Percentiles rank a stretch among this genome's conserved stretches.
These are phyloP conservation scores for Oreochromis aureus DNA, from an alignment of 2,113 vertebrate species.

Conservation along the genomic window DNA sequence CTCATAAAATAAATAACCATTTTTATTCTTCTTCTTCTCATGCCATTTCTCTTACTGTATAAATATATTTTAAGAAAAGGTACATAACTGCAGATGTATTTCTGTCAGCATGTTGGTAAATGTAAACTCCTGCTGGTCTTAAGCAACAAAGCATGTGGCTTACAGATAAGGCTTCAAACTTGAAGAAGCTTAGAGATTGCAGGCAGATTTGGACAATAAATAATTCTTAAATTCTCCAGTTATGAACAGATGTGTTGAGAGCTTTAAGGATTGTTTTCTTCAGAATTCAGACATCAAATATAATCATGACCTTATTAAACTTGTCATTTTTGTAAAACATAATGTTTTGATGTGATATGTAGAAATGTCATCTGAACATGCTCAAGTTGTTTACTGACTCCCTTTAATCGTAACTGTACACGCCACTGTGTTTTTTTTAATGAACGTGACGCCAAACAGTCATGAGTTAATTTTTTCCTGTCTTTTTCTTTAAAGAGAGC, in stretches of 20 bases:
- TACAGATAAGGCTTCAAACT: not conserved
- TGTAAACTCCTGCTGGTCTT: not conserved
- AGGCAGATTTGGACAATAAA: not conserved
- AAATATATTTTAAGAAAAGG: not conserved
- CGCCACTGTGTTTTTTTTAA: not conserved
- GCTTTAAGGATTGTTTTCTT: not conserved
- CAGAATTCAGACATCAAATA: not conserved
- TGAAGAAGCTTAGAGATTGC: not conserved
- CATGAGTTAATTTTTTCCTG: not conserved
- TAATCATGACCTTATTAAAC: not conserved
- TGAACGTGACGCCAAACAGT: not conserved
- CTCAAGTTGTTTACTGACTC: not conserved
- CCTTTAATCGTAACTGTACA: not conserved
- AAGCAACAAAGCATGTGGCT: not conserved
- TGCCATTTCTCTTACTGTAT: not conserved
- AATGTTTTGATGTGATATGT: not conserved
- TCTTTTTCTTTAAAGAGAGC: conserved; percentile 77
- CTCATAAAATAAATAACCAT: fast-evolving
- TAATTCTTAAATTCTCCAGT: not conserved
- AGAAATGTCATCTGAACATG: not conserved
- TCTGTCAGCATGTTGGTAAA: not conserved
- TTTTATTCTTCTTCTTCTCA: not conserved
- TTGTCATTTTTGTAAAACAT: fast-evolving
- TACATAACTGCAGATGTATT: not conserved
- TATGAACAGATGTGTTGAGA: not conserved